Evolutionary conservation across 1,140 invertebrate species (phyloP).

Genomic region (Sinonovacula constricta): DNA sequence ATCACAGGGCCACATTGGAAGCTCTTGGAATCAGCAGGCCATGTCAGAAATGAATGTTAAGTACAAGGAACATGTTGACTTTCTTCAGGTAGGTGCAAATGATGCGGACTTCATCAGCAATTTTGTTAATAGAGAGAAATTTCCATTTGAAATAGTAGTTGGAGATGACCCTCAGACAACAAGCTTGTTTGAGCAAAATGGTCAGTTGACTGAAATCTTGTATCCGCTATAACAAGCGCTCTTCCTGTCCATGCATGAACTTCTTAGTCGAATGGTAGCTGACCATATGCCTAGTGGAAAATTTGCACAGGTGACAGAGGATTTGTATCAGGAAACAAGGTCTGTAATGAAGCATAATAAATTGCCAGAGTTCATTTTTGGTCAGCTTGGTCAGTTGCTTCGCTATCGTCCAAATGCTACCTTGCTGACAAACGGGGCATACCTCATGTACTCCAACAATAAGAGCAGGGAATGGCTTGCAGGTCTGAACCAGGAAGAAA

Average conservation of each 20-base stretch:
- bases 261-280: conserved; percentile 14
- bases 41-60: conserved; percentile 41
- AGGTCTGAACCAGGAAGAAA: conserved; percentile 13
- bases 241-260: not conserved
- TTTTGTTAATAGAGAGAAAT: conserved; percentile 18
- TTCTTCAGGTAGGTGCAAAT: conserved; percentile 5
- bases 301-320: conserved; percentile 20
- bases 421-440: conserved; percentile 27
- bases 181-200: not conserved
- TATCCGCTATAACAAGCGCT: not conserved
- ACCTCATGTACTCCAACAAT: conserved; percentile 44
- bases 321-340: not conserved
- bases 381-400: conserved; percentile 26
- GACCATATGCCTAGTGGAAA: conserved; percentile 19
- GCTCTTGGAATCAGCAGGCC: conserved; percentile 31
- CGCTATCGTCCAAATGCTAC: conserved; percentile 29
- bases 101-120: not conserved
- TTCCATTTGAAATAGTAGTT: not conserved
- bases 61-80: not conserved
- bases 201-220: not conserved
- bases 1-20: conserved; percentile 49
- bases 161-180: not conserved
- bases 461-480: conserved; percentile 22
- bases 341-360: conserved; percentile 45
- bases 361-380: conserved; percentile 45